A percentile compares a stretch with the other conserved stretches of the same genome.
phyloP scores from a whole-genome alignment of 2,113 vertebrate species.

The Amphiprion ocellaris region DNA sequence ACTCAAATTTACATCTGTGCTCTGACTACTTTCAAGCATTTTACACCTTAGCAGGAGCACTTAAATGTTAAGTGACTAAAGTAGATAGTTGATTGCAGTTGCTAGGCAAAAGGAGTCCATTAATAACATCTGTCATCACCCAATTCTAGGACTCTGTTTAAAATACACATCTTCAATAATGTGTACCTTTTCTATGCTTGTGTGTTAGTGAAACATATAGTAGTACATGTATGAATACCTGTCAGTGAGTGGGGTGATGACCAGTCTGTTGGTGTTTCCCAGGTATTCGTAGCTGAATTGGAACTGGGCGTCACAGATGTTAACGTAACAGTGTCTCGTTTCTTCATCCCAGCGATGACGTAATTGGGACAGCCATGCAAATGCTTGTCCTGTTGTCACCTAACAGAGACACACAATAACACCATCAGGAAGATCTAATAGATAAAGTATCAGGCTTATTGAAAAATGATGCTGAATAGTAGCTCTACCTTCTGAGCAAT shows the following conservation, averaged over 20 bases:
- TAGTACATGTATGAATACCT: constrained; percentile 67
- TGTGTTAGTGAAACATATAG: background rate
- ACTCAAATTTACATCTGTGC: background rate
- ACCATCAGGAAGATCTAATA: background rate
- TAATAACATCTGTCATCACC: background rate
- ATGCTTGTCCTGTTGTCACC: constrained; percentile 86
- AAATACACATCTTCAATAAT: background rate
- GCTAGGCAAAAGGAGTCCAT: background rate
- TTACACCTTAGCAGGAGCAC: constrained; percentile 5
- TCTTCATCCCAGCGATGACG: constrained; percentile 87
- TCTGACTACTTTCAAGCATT: background rate
- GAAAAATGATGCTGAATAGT: background rate
- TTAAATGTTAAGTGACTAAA: background rate
- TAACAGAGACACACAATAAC: constrained; percentile 46
- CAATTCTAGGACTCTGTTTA: background rate
- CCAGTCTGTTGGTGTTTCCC: constrained; percentile 87
- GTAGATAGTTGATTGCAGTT: background rate
- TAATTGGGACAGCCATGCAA: constrained; percentile 88
- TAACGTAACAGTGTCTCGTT: constrained; percentile 84
- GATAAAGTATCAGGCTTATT: background rate
- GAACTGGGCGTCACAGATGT: constrained; percentile 90
- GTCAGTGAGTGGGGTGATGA: constrained; percentile 89
- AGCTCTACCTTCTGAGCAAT: constrained; percentile 89
- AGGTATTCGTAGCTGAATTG: constrained; percentile 89
- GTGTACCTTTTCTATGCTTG: background rate